These are phyloP conservation scores for Epizoanthus stellaris DNA, from an alignment of 92 coral and sea anemone species.

Conservation along the genomic window DNA sequence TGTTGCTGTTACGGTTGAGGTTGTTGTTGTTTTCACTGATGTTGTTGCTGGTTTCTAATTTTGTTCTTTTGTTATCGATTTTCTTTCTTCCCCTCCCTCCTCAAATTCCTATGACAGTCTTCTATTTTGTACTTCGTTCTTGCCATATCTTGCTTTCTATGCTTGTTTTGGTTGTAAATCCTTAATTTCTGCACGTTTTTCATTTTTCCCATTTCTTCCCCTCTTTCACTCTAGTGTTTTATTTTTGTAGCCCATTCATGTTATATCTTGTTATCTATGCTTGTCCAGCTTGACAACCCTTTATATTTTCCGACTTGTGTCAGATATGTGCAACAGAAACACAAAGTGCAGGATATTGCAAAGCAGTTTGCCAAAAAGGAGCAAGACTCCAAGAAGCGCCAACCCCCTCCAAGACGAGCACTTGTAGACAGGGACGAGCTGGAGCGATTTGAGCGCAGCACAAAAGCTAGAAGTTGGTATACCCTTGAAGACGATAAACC, in stretches of 20 bases:
- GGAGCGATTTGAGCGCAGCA: slow-evolving; percentile 70
- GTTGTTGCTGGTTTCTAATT: no score
- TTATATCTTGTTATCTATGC: background rate
- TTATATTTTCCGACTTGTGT: background rate
- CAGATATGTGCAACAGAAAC: slow-evolving; percentile 40
- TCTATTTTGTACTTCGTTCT: no score
- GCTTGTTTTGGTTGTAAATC: no score
- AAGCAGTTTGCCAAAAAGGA: slow-evolving; percentile 64
- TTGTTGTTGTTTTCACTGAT: no score
- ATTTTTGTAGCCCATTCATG: background rate
- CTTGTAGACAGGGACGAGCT: slow-evolving; percentile 83
- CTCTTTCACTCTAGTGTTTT: background rate
- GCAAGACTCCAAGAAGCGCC: slow-evolving; percentile 58
- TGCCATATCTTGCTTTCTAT: no score
- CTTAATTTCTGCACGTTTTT: no score
- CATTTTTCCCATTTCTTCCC: no score
- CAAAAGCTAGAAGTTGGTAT: slow-evolving; percentile 69
- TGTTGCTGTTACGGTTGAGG: no score
- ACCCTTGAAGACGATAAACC: slow-evolving; percentile 50
- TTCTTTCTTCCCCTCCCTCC: no score
- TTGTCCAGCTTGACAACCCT: background rate
- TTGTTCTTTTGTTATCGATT: no score
- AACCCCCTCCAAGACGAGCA: slow-evolving; percentile 75
- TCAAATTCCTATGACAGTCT: no score
- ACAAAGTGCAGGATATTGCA: slow-evolving; percentile 70